Base-by-base conservation (phyloP, 2,888 invertebrate species). In the Agrilus mali region DNA sequence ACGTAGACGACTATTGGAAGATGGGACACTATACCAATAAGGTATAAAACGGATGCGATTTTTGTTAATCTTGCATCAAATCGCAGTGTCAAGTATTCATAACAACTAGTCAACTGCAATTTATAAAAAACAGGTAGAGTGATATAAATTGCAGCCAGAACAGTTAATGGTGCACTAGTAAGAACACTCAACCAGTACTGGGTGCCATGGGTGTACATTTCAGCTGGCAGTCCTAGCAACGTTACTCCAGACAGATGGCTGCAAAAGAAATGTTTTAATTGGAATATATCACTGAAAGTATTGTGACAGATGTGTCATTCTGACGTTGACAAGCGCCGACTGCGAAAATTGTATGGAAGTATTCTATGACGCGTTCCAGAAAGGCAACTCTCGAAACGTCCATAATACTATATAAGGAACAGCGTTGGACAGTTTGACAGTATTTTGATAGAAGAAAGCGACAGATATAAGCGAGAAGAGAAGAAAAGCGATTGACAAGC, bases 231-330 rank as follows among this genome's bases (percentile, higher is more conserved):
- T 1, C 80, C 83, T 5, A 84, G 68, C 7, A 83, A 63, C 1
- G 82, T 81, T 33, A 83, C 78, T 33, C 82, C 82, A 2, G 82
- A 82, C 53, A 82, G 64, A 49, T 81, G 80, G 53, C 81, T 81
- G 60, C 5, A 44, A 44, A 15, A 4, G 20, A 7, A 10, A 2
- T 27, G 10, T 27, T 27, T 2, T 7, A 27, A 27, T 10, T 4
- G 20, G 4, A 6, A 20, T 20, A 20, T 20, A 20, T 5, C 2
- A 5, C 20, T 20, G 20, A 20, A 20, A 20, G 5, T 20, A n/a
- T n/a, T 5, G 20, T 5, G 7, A 20, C 4, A 20, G 5, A 17
- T n/a, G n/a, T n/a, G n/a, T n/a, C n/a, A n/a, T n/a, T n/a, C n/a
- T n/a, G n/a, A n/a, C n/a, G n/a, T n/a, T n/a, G n/a, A n/a, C n/a